A percentile compares a stretch with the other conserved stretches of the same genome.
These are phyloP conservation scores for Numenius phaeopus DNA, from an alignment of 2,797 vertebrate genomes.

Conservation along the genomic window DNA sequence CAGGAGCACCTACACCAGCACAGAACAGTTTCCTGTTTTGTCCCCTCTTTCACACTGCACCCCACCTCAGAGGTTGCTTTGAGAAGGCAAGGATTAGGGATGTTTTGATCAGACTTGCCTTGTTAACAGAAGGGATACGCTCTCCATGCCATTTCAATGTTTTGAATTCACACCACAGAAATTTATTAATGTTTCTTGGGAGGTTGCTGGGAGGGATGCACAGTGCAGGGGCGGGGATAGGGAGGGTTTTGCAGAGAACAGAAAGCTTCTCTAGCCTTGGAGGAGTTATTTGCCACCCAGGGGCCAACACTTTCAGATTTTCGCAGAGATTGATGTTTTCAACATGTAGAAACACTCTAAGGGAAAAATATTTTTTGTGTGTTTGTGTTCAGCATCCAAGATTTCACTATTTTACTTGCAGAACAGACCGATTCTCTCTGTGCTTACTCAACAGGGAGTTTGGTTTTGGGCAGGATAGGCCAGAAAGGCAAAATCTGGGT, in stretches of 20 bases:
- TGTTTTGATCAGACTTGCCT: neutral
- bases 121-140: neutral
- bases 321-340: neutral
- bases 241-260: neutral
- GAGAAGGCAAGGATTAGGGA: neutral
- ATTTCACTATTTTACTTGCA: neutral
- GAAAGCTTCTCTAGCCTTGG: neutral
- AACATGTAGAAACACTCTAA: neutral
- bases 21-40: neutral
- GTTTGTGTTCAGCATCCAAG: neutral
- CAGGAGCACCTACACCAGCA: neutral
- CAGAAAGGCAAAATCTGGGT: neutral
- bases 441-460: neutral
- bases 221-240: accelerated
- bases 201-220: neutral
- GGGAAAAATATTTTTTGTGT: neutral
- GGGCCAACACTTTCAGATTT: neutral
- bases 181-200: neutral
- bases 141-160: neutral
- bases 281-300: neutral
- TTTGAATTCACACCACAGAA: slow-evolving; percentile 18
- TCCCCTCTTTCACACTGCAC: neutral
- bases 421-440: neutral
- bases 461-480: neutral
- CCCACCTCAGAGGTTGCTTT: neutral